phyloP scores from a whole-genome alignment of 2,888 invertebrate genomes.

The Leptopterna dolabrata region DNA sequence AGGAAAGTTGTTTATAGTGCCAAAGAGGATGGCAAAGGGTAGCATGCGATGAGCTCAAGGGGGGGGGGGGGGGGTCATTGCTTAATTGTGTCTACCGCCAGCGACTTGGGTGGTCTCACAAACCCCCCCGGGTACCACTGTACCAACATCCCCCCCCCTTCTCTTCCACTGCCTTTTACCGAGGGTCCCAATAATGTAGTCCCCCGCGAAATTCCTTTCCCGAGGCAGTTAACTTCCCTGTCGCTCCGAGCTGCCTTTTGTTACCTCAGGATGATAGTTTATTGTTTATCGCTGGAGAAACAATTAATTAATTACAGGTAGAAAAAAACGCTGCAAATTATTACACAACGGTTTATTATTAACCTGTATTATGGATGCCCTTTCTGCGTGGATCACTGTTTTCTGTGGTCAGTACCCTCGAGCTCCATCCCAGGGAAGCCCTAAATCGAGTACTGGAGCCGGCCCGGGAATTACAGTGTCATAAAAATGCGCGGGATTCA shows the following conservation, averaged over 20 bases:
- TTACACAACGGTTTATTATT: too few species aligned
- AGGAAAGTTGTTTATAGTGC: neutral
- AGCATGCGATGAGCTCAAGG: neutral
- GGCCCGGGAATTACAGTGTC: too few species aligned
- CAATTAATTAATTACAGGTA: too few species aligned
- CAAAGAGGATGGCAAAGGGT: neutral
- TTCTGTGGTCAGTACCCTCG: too few species aligned
- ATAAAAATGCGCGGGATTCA: too few species aligned
- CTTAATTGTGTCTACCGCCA: conserved; percentile 57
- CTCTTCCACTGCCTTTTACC: neutral
- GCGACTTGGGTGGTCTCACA: conserved; percentile 58
- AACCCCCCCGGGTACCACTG: neutral
- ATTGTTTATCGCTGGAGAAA: too few species aligned
- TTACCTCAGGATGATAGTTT: neutral
- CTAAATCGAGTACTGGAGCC: too few species aligned
- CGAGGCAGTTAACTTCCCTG: neutral
- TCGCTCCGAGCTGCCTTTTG: neutral
- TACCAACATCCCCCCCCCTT: neutral
- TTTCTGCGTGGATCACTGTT: too few species aligned
- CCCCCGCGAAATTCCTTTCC: neutral
- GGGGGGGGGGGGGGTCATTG: conserved; percentile 41
- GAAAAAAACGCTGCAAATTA: too few species aligned
- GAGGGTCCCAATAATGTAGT: conserved; percentile 34
- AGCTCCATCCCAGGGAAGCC: too few species aligned
- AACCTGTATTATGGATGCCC: too few species aligned